Percentiles rank a stretch among this genome's conserved stretches.
Conservation (phyloP, 1,140 invertebrate species). For the Zaprionus capensis region DNA sequence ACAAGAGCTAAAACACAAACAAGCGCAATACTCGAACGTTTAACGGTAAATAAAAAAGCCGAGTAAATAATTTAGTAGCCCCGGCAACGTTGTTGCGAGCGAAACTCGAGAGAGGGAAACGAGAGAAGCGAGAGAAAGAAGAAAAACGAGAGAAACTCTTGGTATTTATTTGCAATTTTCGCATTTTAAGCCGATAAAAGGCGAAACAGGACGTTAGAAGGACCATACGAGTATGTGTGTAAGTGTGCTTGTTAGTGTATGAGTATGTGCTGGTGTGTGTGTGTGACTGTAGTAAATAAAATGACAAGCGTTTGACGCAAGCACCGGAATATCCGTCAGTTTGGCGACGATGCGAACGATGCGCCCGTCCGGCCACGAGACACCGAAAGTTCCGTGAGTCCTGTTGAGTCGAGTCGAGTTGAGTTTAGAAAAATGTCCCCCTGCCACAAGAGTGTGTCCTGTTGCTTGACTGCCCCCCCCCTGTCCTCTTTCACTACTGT, state of each 20-base stretch:
- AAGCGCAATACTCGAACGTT: slow-evolving; percentile 57
- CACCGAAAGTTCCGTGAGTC: slow-evolving; percentile 41
- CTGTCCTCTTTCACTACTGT: background rate
- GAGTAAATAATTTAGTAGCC: slow-evolving; percentile 76
- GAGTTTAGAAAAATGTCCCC: slow-evolving; percentile 50
- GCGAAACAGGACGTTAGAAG: slow-evolving; percentile 31
- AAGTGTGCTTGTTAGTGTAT: too few relatives aligned
- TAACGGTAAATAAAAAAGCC: slow-evolving; percentile 73
- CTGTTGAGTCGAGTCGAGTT: slow-evolving; percentile 28
- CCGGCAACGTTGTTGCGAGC: slow-evolving; percentile 23
- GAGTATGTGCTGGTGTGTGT: background rate
- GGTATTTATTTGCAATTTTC: slow-evolving; percentile 80
- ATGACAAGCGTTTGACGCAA: slow-evolving; percentile 82
- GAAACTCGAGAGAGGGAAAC: slow-evolving; percentile 16
- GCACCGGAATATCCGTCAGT: slow-evolving; percentile 82
- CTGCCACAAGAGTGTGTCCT: slow-evolving; percentile 16
- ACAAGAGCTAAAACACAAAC: slow-evolving; percentile 8
- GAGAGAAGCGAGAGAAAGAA: background rate
- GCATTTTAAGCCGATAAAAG: slow-evolving; percentile 81
- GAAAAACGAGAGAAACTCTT: slow-evolving; percentile 37
- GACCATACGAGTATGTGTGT: background rate
- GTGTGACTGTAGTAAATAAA: slow-evolving; percentile 53
- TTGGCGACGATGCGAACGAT: slow-evolving; percentile 72
- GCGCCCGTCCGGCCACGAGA: slow-evolving; percentile 52
- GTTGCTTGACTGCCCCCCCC: background rate